A percentile compares a stretch with the other conserved stretches of the same genome.
These are phyloP conservation scores for Dilophus febrilis DNA, from an alignment of 2,888 invertebrate species.

Conservation along the genomic window DNA sequence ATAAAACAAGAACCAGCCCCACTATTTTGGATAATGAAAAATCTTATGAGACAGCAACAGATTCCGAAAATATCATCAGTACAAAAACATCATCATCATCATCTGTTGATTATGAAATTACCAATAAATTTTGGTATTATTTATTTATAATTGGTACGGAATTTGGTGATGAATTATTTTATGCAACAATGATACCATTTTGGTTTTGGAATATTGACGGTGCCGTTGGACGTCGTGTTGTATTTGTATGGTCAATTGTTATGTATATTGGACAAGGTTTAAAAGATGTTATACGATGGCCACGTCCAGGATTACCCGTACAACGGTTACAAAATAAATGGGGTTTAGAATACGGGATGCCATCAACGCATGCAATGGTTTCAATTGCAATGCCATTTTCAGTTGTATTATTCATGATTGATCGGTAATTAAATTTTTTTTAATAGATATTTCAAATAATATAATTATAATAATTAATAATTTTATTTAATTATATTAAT, in stretches of 20 bases:
- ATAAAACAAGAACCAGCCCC: too few species aligned
- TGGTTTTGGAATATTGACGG: conserved; percentile 92
- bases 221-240: conserved; percentile 64
- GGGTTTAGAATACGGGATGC: conserved; percentile 87
- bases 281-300: conserved; percentile 77
- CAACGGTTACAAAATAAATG: conserved; percentile 71
- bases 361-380: conserved; percentile 88
- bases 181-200: conserved; percentile 79
- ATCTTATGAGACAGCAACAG: too few species aligned
- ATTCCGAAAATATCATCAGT: too few species aligned
- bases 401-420: conserved; percentile 59
- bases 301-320: conserved; percentile 72
- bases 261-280: conserved; percentile 68
- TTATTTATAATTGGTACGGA: conserved; percentile 71
- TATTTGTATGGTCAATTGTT: conserved; percentile 63
- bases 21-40: too few species aligned
- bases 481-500: background rate
- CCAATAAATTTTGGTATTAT: conserved; percentile 68
- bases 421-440: conserved; percentile 19
- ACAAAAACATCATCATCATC: conserved; percentile 1
- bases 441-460: too few species aligned
- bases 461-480: background rate
- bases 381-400: conserved; percentile 77
- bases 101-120: too few species aligned
- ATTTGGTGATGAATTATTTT: conserved; percentile 81